Evolutionary conservation across 2,797 vertebrate genomes (phyloP), one percentile per base, ranked within the genome.

Genomic region (Onychomys arenicola): DNA sequence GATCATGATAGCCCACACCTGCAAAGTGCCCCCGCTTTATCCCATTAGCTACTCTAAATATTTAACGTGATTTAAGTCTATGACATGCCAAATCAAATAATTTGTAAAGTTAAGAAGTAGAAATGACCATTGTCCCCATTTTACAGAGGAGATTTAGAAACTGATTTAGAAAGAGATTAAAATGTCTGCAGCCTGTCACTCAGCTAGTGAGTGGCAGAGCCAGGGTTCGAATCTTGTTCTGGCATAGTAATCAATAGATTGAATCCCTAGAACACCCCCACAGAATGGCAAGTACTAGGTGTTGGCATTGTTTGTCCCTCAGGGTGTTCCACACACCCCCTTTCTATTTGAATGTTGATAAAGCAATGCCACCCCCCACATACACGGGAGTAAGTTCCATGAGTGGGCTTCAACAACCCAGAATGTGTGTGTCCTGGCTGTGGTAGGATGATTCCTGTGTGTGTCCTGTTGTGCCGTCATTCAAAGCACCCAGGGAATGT

Each of bases 81-180:
- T 27, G 37, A 8, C 76, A 3, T 73, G 32, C n/a, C 61, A 92
- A 81, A 61, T 82, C 46, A 85, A 46, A 37, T 57, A 29, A 77
- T 46, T 59, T 23, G 91, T 37, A 52, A 73, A 91, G 12, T 81
- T 87, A 21, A 0, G 10, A 77, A 46, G 52, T 46, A 19, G 59
- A 89, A 95, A 25, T 12, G 29, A 55, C 71, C 59, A n/a, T 59
- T 4, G 5, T 10, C 21, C 29, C 25, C 12, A 21, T 87, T 71
- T 90, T 76, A 83, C 49, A 84, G 81, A 82, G 2, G 14, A 92
- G 32, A 88, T 21, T 43, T 84, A 59, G 7, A 90, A 59, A 71
- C 92, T 49, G 76, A 92, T 43, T 80, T 92, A 77, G 52, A 94
- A 81, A 69, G 63, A 76, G 34, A 17, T 89, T 63, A 49, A 75